Conservation (phyloP, 2,888 invertebrate genomes). For the Tachystola acroxantha region DNA sequence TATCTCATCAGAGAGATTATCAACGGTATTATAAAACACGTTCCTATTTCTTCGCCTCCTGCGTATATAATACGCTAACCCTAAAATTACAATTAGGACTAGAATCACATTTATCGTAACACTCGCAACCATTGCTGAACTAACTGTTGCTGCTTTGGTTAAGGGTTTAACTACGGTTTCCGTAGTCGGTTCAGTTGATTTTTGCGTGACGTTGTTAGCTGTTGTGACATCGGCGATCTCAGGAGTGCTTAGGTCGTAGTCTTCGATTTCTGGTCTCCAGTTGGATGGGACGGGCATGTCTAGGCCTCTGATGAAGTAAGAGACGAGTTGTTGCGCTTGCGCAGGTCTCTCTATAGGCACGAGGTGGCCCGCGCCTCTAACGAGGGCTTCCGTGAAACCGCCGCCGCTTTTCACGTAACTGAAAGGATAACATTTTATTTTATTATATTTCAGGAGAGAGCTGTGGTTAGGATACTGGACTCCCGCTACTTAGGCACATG, state of each 20-base stretch:
- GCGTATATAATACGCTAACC: conserved; percentile 29
- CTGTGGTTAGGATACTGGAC: no score
- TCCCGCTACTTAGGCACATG: no score
- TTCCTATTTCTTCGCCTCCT: conserved; percentile 38
- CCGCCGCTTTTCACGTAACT: conserved; percentile 77
- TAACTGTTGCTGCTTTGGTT: neutral
- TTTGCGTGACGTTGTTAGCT: no score
- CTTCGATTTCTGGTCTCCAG: conserved; percentile 11
- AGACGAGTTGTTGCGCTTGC: conserved; percentile 45
- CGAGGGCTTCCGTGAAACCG: conserved; percentile 74
- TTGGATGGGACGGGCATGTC: conserved; percentile 30
- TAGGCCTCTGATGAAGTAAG: conserved; percentile 38
- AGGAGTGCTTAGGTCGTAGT: no score
- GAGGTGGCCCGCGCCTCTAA: conserved; percentile 80
- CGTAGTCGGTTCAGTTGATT: no score
- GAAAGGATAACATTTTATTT: conserved; percentile 12
- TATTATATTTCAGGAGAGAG: no score
- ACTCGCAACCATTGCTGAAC: conserved; percentile 36
- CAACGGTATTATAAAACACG: conserved; percentile 37
- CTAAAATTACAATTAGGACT: conserved; percentile 27
- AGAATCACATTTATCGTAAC: conserved; percentile 45
- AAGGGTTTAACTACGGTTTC: neutral
- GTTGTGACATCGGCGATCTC: neutral
- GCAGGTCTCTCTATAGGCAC: conserved; percentile 79
- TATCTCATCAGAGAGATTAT: conserved; percentile 27